Evolutionary conservation across 2,113 vertebrate species (phyloP), one percentile per base, ranked within the genome.

Genomic region (Polypterus senegalus): DNA sequence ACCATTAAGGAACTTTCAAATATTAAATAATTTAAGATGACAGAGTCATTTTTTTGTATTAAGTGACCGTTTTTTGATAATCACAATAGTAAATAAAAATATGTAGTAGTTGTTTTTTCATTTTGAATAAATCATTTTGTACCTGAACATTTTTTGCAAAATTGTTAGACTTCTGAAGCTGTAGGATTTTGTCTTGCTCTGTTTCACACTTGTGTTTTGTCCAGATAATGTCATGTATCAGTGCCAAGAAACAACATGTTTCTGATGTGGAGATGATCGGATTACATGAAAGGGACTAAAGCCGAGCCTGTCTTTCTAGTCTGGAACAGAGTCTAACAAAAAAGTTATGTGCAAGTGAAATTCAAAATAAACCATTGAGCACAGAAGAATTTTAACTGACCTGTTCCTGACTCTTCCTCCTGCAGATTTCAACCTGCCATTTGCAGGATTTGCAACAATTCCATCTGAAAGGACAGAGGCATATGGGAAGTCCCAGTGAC

Each of bases 401-500:
- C 71, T 76, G 74, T 73, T 67, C 54, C 63, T n/a, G 27, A 63
- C 69, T 69, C 73, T 70, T 77, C 71, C 69, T 10, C 67, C 67
- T n/a, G 65, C 46, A 49, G 65, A n/a, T 48, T 63, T 49, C 46
- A 60, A 63, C 49, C 52, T 52, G 27, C 53, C 55, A 43, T 51
- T 68, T 43, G 6, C 10, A 62, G 11, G 57, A 1, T 48, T 27
- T 46, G 46, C 59, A 47, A n/a, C 46, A 53, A 67, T 63, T 45
- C 47, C 69, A 65, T 65, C 60, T 56, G 69, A 81, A 83, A 85
- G 85, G 78, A 81, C 71, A 85, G 82, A 84, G 86, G 87, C 86
- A 88, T 83, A 81, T 86, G 82, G 86, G 74, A 81, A 81, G 82
- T 79, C 73, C 76, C 69, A 69, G 75, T 78, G 81, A 83, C 82